phyloP scores from a whole-genome alignment of 1,140 invertebrate genomes.

The Dinothrombium tinctorium region DNA sequence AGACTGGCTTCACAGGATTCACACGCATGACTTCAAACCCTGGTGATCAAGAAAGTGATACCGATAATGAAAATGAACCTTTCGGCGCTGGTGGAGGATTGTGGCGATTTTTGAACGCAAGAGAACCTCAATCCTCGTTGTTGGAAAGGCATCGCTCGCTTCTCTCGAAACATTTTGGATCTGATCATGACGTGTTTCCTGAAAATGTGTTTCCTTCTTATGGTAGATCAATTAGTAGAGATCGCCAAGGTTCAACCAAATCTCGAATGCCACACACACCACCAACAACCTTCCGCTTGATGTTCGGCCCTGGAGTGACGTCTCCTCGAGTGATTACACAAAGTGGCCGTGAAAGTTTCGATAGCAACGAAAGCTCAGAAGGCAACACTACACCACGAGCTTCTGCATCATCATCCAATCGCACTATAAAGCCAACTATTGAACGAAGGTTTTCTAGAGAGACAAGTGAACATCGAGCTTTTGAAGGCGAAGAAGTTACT shows the following conservation, averaged over 20 bases:
- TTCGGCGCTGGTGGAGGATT: constrained; percentile 7
- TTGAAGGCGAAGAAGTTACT: not conserved
- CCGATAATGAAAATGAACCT: constrained; percentile 4
- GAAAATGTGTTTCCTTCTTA: constrained; percentile 2
- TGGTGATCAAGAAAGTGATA: constrained; percentile 5
- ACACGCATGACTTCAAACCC: not conserved
- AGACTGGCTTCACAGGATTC: not conserved
- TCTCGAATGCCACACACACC: not conserved
- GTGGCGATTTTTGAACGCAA: constrained; percentile 7
- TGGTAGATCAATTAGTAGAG: constrained; percentile 11
- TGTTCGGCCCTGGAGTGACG: not conserved
- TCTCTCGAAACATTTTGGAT: constrained; percentile 6
- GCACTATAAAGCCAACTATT: constrained; percentile 8
- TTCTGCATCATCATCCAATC: not conserved
- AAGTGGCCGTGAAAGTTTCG: not conserved
- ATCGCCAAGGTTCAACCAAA: constrained; percentile 9
- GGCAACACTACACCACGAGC: not conserved
- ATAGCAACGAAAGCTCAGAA: constrained; percentile 8
- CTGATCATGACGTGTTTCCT: not conserved
- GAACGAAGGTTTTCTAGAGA: constrained; percentile 3
- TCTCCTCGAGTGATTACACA: not conserved
- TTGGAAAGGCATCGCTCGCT: not conserved
- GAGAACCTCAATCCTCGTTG: not conserved
- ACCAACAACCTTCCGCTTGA: not conserved
- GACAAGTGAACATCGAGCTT: not conserved